A percentile compares a stretch with the other conserved stretches of the same genome.
phyloP scores from a whole-genome alignment of 2,888 invertebrate genomes.

The Nysson spinosus region DNA sequence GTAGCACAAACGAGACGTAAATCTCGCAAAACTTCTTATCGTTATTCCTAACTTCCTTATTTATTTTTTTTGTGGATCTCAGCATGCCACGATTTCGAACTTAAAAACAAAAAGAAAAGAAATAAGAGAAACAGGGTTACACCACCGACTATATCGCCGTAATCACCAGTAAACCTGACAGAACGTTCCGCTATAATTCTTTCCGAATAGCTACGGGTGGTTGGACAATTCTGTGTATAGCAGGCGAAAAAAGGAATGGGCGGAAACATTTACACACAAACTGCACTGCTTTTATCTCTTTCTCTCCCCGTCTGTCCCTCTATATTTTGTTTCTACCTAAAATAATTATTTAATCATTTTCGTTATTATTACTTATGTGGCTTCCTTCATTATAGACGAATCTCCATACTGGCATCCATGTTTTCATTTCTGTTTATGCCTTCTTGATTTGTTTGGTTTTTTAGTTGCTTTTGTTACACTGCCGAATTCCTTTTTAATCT shows the following conservation, averaged over 20 bases:
- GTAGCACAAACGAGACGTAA: neutral
- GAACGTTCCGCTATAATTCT: constrained; percentile 26
- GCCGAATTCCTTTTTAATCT: constrained; percentile 19
- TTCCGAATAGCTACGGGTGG: constrained; percentile 6
- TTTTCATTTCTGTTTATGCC: neutral
- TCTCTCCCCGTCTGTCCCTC: too few species aligned
- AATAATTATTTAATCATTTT: constrained; percentile 54
- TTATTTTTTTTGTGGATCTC: neutral
- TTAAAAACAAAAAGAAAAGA: constrained; percentile 18
- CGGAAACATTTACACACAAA: constrained; percentile 57
- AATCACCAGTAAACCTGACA: constrained; percentile 26
- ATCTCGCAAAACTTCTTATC: constrained; percentile 7
- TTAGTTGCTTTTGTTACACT: too few species aligned
- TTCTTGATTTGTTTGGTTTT: too few species aligned
- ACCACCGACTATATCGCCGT: constrained; percentile 8
- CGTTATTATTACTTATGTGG: constrained; percentile 22
- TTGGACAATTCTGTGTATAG: constrained; percentile 16
- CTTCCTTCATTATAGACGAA: neutral
- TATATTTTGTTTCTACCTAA: constrained; percentile 53
- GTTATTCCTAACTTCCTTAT: neutral
- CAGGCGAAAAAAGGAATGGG: constrained; percentile 37
- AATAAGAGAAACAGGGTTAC: constrained; percentile 14
- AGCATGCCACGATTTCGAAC: constrained; percentile 10
- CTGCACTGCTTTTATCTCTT: constrained; percentile 33
- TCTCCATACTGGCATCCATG: neutral